Evolutionary conservation across 2,888 invertebrate genomes (phyloP).

Genomic region (Drosophila recens): DNA sequence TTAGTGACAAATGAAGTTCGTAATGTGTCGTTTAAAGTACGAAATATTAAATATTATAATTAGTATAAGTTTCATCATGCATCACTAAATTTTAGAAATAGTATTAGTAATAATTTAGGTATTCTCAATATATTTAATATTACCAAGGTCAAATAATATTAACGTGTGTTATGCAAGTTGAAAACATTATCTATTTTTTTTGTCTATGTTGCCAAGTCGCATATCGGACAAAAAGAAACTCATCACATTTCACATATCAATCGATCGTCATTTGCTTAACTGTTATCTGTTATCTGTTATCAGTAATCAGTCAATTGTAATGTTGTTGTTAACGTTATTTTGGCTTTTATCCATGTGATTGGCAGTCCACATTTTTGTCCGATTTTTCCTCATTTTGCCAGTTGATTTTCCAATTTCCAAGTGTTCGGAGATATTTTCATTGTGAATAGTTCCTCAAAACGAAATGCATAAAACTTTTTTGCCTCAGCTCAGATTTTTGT

Average conservation of each 20-base stretch:
- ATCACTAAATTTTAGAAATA: too few species aligned
- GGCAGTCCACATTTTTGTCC: background rate
- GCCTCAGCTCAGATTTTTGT: constrained; percentile 29
- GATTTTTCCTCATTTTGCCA: constrained; percentile 3
- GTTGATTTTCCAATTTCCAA: constrained; percentile 33
- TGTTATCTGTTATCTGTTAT: constrained; percentile 46
- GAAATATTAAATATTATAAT: too few species aligned
- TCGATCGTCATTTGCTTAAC: constrained; percentile 41
- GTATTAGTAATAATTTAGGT: too few species aligned
- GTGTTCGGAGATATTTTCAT: constrained; percentile 19
- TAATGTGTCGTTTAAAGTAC: too few species aligned
- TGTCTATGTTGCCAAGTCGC: constrained; percentile 38
- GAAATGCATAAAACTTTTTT: constrained; percentile 67
- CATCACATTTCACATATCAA: constrained; percentile 43
- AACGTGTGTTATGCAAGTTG: constrained; percentile 1
- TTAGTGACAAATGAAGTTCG: too few species aligned
- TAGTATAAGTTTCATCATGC: too few species aligned
- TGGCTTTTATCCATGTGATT: constrained; percentile 25
- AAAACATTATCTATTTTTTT: background rate
- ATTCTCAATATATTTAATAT: too few species aligned
- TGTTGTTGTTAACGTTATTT: constrained; percentile 15
- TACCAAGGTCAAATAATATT: too few species aligned
- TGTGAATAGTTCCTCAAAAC: constrained; percentile 35
- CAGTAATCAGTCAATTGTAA: constrained; percentile 44
- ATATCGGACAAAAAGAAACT: constrained; percentile 1